phyloP scores from a whole-genome alignment of 2,113 vertebrate species.

The Empidonax alnorum region DNA sequence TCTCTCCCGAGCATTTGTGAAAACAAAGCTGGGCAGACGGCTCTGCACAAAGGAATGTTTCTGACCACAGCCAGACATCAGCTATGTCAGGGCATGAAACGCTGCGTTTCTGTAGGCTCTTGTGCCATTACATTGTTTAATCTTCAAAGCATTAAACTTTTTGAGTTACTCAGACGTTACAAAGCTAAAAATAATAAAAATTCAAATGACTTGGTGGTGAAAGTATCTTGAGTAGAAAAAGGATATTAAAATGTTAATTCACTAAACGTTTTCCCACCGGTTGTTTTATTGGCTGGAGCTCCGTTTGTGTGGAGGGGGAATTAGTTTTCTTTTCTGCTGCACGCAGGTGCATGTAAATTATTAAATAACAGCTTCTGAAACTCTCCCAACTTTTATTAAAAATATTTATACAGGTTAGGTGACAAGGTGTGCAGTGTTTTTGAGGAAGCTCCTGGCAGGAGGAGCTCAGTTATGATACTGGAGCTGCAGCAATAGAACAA shows the following conservation, averaged over 20 bases:
- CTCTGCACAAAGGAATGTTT: slow-evolving; percentile 33
- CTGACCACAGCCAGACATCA: slow-evolving; percentile 57
- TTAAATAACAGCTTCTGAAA: slow-evolving; percentile 55
- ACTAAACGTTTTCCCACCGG: slow-evolving; percentile 30
- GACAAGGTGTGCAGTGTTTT: not conserved
- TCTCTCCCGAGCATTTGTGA: not conserved
- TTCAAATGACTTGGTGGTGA: slow-evolving; percentile 60
- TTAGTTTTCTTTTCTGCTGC: slow-evolving; percentile 28
- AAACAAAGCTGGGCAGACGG: slow-evolving; percentile 46
- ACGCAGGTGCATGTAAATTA: slow-evolving; percentile 37
- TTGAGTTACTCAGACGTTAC: slow-evolving; percentile 31
- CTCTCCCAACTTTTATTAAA: slow-evolving; percentile 7
- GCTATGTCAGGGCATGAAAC: slow-evolving; percentile 50
- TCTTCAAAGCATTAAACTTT: slow-evolving; percentile 64
- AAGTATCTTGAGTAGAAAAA: slow-evolving; percentile 54
- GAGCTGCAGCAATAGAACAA: not conserved
- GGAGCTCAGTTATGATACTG: not conserved
- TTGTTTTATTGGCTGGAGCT: slow-evolving; percentile 53
- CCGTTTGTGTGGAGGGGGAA: slow-evolving; percentile 31
- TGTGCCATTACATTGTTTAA: slow-evolving; percentile 55
- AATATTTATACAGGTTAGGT: slow-evolving; percentile 32
- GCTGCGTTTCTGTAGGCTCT: slow-evolving; percentile 26
- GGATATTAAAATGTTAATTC: slow-evolving; percentile 66
- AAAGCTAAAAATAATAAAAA: slow-evolving; percentile 66
- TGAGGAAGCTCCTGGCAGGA: slow-evolving; percentile 29